Evolutionary conservation across 1,140 invertebrate genomes (phyloP), one percentile per base, ranked within the genome.

Genomic region (Zaprionus nigranus): DNA sequence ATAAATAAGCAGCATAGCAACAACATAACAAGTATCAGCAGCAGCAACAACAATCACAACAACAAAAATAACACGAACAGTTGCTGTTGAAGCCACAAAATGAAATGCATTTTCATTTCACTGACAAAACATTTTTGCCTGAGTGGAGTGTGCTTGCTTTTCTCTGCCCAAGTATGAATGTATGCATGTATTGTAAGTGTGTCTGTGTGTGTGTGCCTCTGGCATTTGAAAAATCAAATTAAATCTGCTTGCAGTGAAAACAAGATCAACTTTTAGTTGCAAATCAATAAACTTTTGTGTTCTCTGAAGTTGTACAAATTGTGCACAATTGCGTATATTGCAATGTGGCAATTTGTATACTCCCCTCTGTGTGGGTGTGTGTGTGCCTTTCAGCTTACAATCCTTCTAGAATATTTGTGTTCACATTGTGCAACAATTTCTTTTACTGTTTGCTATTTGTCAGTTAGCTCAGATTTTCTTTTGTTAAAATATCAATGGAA

Each of bases 201-300:
- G 28, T 43, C 40, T 65, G 24, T 67, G 40, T 22, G 24, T 40
- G 20, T 65, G 54, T 57, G 46, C 54, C 57, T 53, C 24, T 75
- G 63, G 60, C 62, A 71, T 74, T 79, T n/a, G 60, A 56, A 80
- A 87, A 86, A 86, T 83, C 81, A 83, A 88, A 87, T 88, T 58
- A 73, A 77, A 64, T 75, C 54, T 77, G 66, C 54, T 53, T 59
- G 75, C 81, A 72, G 71, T 54, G 53, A 28, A 66, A 77, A 64
- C 78, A 74, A 81, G 54, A 81, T 85, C 62, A 86, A 72, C 40
- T 82, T 86, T 79, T 78, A 78, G 75, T 62, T 66, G 61, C 76
- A 82, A 86, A 86, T 87, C 82, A 82, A 77, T 87, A 77, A 67
- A 74, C 64, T 75, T 54, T 63, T 86, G 51, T 76, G 34, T 73